Base-by-base conservation (phyloP, 2,797 vertebrate species). In the Eulemur rubriventer region DNA sequence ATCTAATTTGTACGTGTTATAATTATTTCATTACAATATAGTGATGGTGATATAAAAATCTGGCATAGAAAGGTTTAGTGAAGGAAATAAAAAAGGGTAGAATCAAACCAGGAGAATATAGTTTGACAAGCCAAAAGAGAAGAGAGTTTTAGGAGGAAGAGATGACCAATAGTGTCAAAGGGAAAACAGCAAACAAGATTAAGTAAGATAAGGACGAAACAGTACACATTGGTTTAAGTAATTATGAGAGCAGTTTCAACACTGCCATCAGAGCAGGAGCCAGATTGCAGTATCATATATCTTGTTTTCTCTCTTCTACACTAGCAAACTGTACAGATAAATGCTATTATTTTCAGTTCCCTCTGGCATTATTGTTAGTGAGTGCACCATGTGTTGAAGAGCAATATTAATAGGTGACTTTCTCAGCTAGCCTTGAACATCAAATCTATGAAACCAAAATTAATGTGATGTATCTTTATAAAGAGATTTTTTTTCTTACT, bases 381-480 rank as follows among this genome's bases (percentile, higher is more conserved):
- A 28, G 33, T 73, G 50, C 65, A 96, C 26, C 6, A 75, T 35
- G 55, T 85, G 24, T 82, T 83, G 89, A 95, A 91, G 67, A 80
- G n/a, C n/a, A 33, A 10, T 46, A 14, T 96, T 73, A 91, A 95
- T 59, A 78, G 17, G 48, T 57, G 33, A 96, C 96, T 97, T 94
- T 84, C 22, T 75, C 52, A n/a, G 4, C 61, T 96, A 91, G 46
- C 38, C 13, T 80, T 96, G 69, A 95, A 95, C 50, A 94, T 72
- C 17, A 22, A n/a, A 91, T 78, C 57, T 89, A 33, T 59, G 41
- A 79, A 95, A 84, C 6, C 35, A 33, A 87, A 95, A 55, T 46
- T 67, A 61, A 89, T 95, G 65, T 96, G 35, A 91, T 10, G 35
- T 24, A 86, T 92, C 93, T 89, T 38, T 70, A 85, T 85, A 55